Percentiles rank a stretch among this genome's conserved stretches.
phyloP scores from a whole-genome alignment of 2,113 vertebrate species.

The Chelonoidis abingdonii region DNA sequence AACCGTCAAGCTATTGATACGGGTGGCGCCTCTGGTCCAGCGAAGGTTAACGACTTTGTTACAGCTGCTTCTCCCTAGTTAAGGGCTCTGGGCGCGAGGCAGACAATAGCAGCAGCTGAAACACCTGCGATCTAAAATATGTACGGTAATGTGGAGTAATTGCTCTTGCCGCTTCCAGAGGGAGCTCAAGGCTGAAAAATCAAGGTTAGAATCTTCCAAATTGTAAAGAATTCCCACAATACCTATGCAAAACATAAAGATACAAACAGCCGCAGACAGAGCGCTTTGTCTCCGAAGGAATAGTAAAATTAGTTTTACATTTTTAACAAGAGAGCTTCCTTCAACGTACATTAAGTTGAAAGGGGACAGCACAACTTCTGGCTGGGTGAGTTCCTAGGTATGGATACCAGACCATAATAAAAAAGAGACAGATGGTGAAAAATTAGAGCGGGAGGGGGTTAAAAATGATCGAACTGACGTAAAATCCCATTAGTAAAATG shows the following conservation, averaged over 20 bases:
- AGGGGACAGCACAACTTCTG: background rate
- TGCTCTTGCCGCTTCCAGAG: constrained; percentile 72
- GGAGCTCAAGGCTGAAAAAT: constrained; percentile 69
- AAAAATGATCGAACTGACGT: no score
- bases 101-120: constrained; percentile 48
- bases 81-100: background rate
- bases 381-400: background rate
- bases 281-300: background rate
- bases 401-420: background rate
- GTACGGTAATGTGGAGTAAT: constrained; percentile 61
- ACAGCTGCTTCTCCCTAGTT: background rate
- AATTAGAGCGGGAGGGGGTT: rapidly evolving
- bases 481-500: no score
- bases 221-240: constrained; percentile 40
- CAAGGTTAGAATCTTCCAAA: constrained; percentile 49
- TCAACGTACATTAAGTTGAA: background rate
- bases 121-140: constrained; percentile 70
- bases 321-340: background rate
- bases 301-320: background rate
- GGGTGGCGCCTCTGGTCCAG: background rate
- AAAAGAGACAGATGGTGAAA: background rate
- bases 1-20: background rate
- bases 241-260: background rate
- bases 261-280: background rate
- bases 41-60: background rate